Evolutionary conservation across 1,140 invertebrate genomes (phyloP), one percentile per base, ranked within the genome.

Genomic region (Eumaeus atala): DNA sequence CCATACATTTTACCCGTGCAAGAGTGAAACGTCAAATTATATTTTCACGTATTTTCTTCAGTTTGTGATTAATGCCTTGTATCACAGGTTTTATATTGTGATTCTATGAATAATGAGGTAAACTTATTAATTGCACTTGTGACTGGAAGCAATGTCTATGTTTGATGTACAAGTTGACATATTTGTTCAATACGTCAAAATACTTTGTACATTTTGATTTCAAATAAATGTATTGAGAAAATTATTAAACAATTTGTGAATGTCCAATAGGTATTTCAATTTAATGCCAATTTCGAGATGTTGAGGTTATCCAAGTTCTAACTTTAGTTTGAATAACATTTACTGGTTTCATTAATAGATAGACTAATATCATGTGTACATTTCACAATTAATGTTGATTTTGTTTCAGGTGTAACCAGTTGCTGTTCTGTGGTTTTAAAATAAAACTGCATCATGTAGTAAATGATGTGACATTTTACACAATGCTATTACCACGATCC

Each of bases 1-100:
- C 85, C 85, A 87, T 87, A 84, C 72, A 87, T 84, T 82, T 83
- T 84, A 72, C 72, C 76, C 73, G 60, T 82, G 79, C 72, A 73
- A 69, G 82, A 78, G 76, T 82, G 75, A 87, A 87, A 87, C 77
- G 85, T 87, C 85, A 87, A 81, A 77, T 54, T 55, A 61, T 59
- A 75, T 72, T 75, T 70, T 74, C 74, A 63, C 68, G 68, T 58
- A 68, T 67, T 77, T 70, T 66, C 52, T 51, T 57, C 28, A 38
- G 21, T 35, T 54, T 40, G 47, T 48, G 16, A 53, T 54, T 54
- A 55, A 48, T 48, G n/a, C 9, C 17, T 18, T 55, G 21, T 34
- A 17, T 48, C 48, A 33, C 28, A 17, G 37, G 14, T 10, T 17
- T 21, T 18, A 44, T 12, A 16, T 53, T 40, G n/a, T 42, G 9